Evolutionary conservation across 2,797 vertebrate genomes (phyloP), one percentile per base, ranked within the genome.

Genomic region (Chelmon rostratus): DNA sequence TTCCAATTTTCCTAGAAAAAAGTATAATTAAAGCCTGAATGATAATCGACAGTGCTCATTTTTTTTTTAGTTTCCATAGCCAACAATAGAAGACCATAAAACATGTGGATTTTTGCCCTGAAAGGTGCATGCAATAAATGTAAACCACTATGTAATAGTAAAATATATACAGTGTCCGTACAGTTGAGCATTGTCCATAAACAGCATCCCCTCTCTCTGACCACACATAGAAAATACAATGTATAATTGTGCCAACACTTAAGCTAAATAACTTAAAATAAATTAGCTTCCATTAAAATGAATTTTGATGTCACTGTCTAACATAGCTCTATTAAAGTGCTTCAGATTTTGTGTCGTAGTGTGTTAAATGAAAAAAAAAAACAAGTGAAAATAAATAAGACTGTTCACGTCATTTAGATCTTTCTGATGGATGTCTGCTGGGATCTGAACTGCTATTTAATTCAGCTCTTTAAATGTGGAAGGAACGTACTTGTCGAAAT

Each of bases 161-260:
- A 97, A 96, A 95, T 99, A 99, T 99, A 96, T 99, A 99, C 98
- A 99, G 87, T 89, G 92, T 95, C 96, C 95, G 89, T 97, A 98
- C 97, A 99, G 91, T 88, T 93, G 89, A 95, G 91, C 84, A 90
- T 91, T 92, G 89, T 94, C 73, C 89, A 84, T 93, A 67, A 91
- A 92, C 87, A 89, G 88, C 78, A 72, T 89, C 59, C 40, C 78
- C 73, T 76, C 78, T 79, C 78, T 81, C 69, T 84, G 89, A 92
- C 90, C 89, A 82, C 91, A 93, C 89, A 72, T 88, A 80, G 79
- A 87, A 90, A 86, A 90, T 74, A 58, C 13, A 54, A 87, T 61
- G 73, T 81, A 40, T 61, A 77, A 61, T 73, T 81, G 79, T 87
- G 83, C 65, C 64, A 75, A 83, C 49, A 62, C 46, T 33, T 72